Conservation (phyloP, 2,113 vertebrate species). For the Apteryx mantelli region DNA sequence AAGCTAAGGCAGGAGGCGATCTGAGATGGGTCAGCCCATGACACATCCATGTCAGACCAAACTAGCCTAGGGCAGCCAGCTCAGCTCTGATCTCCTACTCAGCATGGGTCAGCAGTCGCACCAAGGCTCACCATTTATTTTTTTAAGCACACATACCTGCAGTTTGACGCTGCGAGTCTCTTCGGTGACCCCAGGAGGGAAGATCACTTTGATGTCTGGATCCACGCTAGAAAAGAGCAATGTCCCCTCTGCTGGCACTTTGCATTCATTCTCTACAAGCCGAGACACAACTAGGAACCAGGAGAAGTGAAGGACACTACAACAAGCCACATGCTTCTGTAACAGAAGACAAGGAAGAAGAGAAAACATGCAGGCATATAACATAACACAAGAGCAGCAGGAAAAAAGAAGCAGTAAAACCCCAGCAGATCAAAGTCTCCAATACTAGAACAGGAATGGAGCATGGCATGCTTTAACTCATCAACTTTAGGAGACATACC, state of each 20-base stretch:
- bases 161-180: slow-evolving; percentile 73
- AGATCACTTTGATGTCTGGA: slow-evolving; percentile 87
- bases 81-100: background rate
- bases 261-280: slow-evolving; percentile 84
- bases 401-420: background rate
- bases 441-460: background rate
- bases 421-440: background rate
- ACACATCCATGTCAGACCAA: fast-evolving
- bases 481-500: background rate
- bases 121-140: background rate
- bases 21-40: background rate
- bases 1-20: background rate
- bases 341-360: background rate
- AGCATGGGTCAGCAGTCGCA: background rate
- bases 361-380: background rate
- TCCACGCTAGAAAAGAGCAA: slow-evolving; percentile 87
- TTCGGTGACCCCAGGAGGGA: slow-evolving; percentile 86
- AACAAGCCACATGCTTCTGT: slow-evolving; percentile 82
- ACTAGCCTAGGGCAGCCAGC: background rate
- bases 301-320: slow-evolving; percentile 90
- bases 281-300: slow-evolving; percentile 92
- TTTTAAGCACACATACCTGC: slow-evolving; percentile 67
- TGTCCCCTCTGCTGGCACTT: slow-evolving; percentile 81
- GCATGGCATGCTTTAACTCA: background rate
- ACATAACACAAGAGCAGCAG: background rate